A percentile compares a stretch with the other conserved stretches of the same genome.
phyloP scores from a whole-genome alignment of 2,888 invertebrate species.

The Megaustenia siamemsis region DNA sequence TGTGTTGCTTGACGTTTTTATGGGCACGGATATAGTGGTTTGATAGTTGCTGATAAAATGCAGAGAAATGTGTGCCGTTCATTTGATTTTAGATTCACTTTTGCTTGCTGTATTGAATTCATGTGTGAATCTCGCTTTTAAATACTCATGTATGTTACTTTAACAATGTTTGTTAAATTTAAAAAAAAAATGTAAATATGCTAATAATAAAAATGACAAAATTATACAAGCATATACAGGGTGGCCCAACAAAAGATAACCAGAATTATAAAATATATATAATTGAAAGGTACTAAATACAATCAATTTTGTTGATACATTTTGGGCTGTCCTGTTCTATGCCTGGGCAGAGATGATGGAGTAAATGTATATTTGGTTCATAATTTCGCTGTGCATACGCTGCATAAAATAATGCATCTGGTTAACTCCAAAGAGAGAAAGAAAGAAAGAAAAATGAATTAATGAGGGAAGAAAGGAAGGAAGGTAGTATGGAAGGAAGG shows the following conservation, averaged over 20 bases:
- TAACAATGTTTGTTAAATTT: background rate
- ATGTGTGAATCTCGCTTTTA: background rate
- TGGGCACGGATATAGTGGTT: conserved; percentile 54
- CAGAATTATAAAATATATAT: too few relatives aligned
- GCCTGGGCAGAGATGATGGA: too few relatives aligned
- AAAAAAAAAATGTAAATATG: background rate
- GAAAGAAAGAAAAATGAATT: background rate
- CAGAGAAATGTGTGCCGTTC: background rate
- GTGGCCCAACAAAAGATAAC: too few relatives aligned
- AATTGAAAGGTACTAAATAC: too few relatives aligned
- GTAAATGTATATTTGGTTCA: too few relatives aligned
- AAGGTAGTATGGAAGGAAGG: background rate
- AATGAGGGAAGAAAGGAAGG: background rate
- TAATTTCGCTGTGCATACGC: too few relatives aligned
- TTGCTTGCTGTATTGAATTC: background rate
- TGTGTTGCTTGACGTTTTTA: conserved; percentile 47
- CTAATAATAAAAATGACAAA: too few relatives aligned
- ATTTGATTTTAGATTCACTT: background rate
- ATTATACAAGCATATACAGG: too few relatives aligned
- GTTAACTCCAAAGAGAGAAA: background rate
- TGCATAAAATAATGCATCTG: too few relatives aligned
- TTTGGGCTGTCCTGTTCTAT: too few relatives aligned
- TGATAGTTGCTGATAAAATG: background rate
- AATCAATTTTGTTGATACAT: too few relatives aligned
- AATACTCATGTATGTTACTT: background rate